Conservation (phyloP, 2,113 vertebrate species). For the Corydoras sp. region DNA sequence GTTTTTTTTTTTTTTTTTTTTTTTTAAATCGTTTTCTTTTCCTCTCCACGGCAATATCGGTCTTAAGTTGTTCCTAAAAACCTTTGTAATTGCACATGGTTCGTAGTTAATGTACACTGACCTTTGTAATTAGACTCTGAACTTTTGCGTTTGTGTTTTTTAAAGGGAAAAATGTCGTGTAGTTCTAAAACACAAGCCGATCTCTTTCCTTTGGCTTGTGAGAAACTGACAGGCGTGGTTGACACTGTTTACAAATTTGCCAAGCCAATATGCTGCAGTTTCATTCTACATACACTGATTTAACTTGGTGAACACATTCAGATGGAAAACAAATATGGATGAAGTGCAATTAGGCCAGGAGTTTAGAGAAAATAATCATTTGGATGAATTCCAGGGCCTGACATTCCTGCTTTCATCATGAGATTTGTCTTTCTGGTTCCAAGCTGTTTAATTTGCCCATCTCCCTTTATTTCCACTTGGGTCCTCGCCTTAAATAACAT, state of each 20-base stretch:
- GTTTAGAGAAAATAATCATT: slow-evolving; percentile 30
- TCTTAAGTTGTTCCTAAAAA: slow-evolving; percentile 45
- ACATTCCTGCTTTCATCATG: not conserved
- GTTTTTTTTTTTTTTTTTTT: slow-evolving; percentile 21
- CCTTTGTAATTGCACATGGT: slow-evolving; percentile 52
- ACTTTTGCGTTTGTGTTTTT: slow-evolving; percentile 31
- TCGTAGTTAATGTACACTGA: slow-evolving; percentile 57
- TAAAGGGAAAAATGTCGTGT: slow-evolving; percentile 58
- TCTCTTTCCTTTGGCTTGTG: slow-evolving; percentile 29
- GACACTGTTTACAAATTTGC: slow-evolving; percentile 71
- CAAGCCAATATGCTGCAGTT: slow-evolving; percentile 67
- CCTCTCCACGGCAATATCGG: slow-evolving; percentile 39
- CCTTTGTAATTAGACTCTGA: slow-evolving; percentile 51
- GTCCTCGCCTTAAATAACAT: too few relatives aligned
- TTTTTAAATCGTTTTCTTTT: not conserved
- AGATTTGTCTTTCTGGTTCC: slow-evolving; percentile 2
- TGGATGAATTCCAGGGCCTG: not conserved
- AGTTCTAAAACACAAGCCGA: slow-evolving; percentile 26
- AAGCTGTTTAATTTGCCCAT: slow-evolving; percentile 6
- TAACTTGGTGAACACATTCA: slow-evolving; percentile 39
- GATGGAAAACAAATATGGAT: slow-evolving; percentile 48
- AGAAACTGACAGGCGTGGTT: slow-evolving; percentile 61
- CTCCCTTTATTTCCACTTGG: not conserved
- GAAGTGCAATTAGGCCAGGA: slow-evolving; percentile 72
- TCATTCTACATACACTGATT: slow-evolving; percentile 45